Percentiles rank a stretch among this genome's conserved stretches.
These are phyloP conservation scores for Sylvietta virens DNA, from an alignment of 2,113 vertebrate species.

Conservation along the genomic window DNA sequence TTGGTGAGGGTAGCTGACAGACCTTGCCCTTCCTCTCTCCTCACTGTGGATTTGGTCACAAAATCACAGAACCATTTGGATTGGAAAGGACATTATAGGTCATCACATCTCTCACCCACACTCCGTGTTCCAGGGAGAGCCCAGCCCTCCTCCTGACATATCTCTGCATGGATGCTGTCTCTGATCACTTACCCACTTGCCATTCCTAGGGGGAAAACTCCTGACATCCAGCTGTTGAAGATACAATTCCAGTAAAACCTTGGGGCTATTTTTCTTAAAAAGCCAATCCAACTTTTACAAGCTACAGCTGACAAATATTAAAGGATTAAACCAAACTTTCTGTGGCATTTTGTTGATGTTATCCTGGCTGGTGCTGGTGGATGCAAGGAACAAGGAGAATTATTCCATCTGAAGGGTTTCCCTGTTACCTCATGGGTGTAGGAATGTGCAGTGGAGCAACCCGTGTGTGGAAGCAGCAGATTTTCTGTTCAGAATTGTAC, in stretches of 20 bases:
- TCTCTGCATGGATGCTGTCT: background rate
- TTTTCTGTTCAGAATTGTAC: background rate
- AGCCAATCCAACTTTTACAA: slow-evolving; percentile 26
- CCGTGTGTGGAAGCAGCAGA: background rate
- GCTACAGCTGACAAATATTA: slow-evolving; percentile 47
- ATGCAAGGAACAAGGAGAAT: background rate
- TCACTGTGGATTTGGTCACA: background rate
- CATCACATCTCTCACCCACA: no score
- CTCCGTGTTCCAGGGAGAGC: background rate
- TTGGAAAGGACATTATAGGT: background rate
- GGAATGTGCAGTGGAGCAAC: background rate
- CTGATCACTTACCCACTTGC: background rate
- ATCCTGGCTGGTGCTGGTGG: background rate
- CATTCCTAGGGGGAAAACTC: background rate
- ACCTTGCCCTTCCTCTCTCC: background rate
- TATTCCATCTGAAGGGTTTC: background rate
- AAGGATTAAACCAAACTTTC: slow-evolving; percentile 40
- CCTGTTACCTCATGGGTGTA: background rate
- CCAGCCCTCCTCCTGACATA: background rate
- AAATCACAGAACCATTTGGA: background rate
- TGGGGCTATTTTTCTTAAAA: slow-evolving; percentile 43
- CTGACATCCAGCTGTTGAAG: background rate
- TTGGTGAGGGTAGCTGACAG: background rate
- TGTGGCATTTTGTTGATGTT: slow-evolving; percentile 40
- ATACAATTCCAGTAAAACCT: slow-evolving; percentile 22